Evolutionary conservation across 2,888 invertebrate genomes (phyloP).

Genomic region (Harpalus rufipes): DNA sequence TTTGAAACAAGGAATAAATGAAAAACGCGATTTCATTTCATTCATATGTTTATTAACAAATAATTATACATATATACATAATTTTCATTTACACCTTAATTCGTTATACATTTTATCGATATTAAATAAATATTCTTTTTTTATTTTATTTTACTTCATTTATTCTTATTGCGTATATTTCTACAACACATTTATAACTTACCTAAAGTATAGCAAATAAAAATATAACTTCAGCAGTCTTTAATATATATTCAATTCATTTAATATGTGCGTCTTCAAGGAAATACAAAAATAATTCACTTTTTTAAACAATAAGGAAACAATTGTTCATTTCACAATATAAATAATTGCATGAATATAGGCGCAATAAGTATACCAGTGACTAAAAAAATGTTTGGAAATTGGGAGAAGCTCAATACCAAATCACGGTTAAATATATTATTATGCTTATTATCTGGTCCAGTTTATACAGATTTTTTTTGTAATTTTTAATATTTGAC

Average conservation of each 20-base stretch:
- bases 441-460: constrained; percentile 22
- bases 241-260: constrained; percentile 35
- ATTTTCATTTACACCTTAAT: constrained; percentile 63
- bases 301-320: constrained; percentile 4
- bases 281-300: constrained; percentile 33
- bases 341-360: background rate
- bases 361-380: constrained; percentile 24
- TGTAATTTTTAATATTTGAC: constrained; percentile 5
- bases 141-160: constrained; percentile 33
- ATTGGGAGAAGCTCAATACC: background rate
- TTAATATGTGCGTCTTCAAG: constrained; percentile 46
- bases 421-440: constrained; percentile 8
- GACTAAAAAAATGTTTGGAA: background rate
- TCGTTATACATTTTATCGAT: constrained; percentile 65
- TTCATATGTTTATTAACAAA: constrained; percentile 63
- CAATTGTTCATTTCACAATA: background rate
- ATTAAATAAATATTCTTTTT: constrained; percentile 59
- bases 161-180: constrained; percentile 60
- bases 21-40: constrained; percentile 8
- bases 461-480: constrained; percentile 28
- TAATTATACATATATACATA: constrained; percentile 66
- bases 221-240: constrained; percentile 58
- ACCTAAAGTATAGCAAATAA: constrained; percentile 8
- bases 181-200: constrained; percentile 19
- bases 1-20: background rate